Conservation (phyloP, 2,113 vertebrate genomes). For the Peromyscus leucopus region DNA sequence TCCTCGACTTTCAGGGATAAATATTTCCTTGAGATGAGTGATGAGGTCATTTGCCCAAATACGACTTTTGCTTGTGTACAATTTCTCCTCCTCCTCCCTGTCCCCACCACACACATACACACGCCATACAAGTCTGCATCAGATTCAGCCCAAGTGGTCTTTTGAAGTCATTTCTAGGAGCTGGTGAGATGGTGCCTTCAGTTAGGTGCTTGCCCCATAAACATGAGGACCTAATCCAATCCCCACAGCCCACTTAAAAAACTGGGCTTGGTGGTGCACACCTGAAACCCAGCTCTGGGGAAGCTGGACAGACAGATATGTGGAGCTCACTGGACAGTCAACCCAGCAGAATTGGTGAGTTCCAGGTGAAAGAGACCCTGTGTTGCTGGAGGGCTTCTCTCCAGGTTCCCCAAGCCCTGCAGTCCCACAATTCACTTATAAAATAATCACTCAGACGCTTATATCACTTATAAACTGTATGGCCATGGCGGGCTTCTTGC, state of each 20-base stretch:
- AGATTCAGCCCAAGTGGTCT: neutral
- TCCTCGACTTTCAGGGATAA: neutral
- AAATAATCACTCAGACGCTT: too few relatives aligned
- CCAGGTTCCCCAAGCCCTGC: too few relatives aligned
- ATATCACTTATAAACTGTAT: too few relatives aligned
- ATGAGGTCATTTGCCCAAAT: constrained; percentile 57
- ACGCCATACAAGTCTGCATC: neutral
- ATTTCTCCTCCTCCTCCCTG: neutral
- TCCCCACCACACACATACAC: neutral
- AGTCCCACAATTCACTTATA: too few relatives aligned
- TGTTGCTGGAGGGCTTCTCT: too few relatives aligned
- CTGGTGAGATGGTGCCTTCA: neutral
- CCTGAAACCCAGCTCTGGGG: neutral
- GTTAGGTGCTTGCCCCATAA: neutral
- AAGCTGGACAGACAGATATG: neutral
- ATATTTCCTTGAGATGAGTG: neutral
- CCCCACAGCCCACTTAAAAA: neutral
- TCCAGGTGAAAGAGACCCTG: neutral
- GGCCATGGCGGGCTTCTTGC: too few relatives aligned
- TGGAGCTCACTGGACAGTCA: neutral
- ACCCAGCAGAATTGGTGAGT: neutral
- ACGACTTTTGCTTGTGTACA: neutral
- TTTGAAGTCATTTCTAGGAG: constrained; percentile 1
- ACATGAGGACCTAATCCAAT: neutral
- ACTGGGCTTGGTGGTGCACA: neutral